Conservation (phyloP, 2,797 vertebrate genomes). For the Leuciscus waleckii region DNA sequence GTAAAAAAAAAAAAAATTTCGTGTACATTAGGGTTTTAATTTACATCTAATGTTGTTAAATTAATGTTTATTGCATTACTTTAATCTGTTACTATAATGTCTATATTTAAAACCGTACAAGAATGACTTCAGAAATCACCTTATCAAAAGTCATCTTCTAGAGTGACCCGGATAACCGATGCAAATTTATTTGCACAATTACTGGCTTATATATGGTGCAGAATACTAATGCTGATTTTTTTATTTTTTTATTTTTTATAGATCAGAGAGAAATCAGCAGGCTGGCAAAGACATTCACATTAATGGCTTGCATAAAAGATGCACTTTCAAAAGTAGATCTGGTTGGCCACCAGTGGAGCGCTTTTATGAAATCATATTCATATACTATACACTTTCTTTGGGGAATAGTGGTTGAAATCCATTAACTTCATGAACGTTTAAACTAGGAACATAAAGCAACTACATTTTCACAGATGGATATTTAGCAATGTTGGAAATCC, state of each 20-base stretch:
- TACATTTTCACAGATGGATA: neutral
- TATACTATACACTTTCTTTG: neutral
- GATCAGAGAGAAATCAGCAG: slow-evolving; percentile 19
- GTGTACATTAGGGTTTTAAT: too few relatives aligned
- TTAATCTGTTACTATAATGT: too few relatives aligned
- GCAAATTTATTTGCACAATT: slow-evolving; percentile 49
- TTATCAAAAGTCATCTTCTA: neutral
- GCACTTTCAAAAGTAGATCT: neutral
- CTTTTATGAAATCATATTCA: slow-evolving; percentile 10
- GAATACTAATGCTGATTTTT: slow-evolving; percentile 21
- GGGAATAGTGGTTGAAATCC: neutral
- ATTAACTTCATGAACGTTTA: slow-evolving; percentile 1
- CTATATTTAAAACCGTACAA: neutral
- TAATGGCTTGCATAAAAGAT: slow-evolving; percentile 6
- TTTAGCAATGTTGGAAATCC: neutral
- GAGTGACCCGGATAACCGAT: slow-evolving; percentile 36
- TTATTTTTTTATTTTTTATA: neutral
- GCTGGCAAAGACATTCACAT: slow-evolving; percentile 21
- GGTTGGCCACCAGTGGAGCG: neutral
- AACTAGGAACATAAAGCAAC: neutral
- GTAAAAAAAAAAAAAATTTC: too few relatives aligned
- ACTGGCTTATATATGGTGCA: slow-evolving; percentile 26
- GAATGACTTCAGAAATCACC: slow-evolving; percentile 1
- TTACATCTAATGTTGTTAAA: too few relatives aligned
- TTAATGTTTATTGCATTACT: too few relatives aligned